phyloP scores from a whole-genome alignment of 2,888 invertebrate species.

The Sminthurinus aureus region DNA sequence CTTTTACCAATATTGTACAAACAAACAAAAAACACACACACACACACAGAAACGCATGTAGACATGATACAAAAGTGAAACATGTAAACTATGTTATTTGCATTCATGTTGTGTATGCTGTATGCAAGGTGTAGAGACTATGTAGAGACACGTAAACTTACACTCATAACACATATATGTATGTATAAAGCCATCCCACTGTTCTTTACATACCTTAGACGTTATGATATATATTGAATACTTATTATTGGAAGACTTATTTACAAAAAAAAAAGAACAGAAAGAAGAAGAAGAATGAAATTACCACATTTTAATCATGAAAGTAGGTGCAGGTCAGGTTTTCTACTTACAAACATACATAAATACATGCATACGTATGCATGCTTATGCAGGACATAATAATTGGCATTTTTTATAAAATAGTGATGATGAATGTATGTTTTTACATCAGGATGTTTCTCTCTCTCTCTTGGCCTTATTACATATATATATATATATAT shows the following conservation, averaged over 20 bases:
- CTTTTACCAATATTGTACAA: no score
- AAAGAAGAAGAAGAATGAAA: conserved; percentile 4
- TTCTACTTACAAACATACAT: background rate
- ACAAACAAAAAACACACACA: no score
- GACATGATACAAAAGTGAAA: no score
- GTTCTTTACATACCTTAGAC: background rate
- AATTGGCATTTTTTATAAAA: background rate
- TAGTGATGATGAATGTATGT: no score
- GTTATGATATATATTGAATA: background rate
- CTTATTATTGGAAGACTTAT: conserved; percentile 11
- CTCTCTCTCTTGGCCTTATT: background rate
- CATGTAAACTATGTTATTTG: no score
- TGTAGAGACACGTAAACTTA: conserved; percentile 7
- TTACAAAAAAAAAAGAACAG: no score
- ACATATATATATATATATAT: no score
- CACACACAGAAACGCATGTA: no score
- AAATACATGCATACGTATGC: background rate
- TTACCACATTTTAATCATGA: conserved; percentile 19
- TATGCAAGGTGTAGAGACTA: background rate
- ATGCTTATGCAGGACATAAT: background rate
- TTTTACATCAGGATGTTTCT: background rate
- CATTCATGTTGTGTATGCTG: no score
- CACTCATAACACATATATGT: background rate
- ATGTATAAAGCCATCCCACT: background rate
- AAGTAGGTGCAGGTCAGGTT: background rate